Base-by-base conservation (phyloP, 2,113 vertebrate genomes). In the Sarotherodon lohbergeri region DNA sequence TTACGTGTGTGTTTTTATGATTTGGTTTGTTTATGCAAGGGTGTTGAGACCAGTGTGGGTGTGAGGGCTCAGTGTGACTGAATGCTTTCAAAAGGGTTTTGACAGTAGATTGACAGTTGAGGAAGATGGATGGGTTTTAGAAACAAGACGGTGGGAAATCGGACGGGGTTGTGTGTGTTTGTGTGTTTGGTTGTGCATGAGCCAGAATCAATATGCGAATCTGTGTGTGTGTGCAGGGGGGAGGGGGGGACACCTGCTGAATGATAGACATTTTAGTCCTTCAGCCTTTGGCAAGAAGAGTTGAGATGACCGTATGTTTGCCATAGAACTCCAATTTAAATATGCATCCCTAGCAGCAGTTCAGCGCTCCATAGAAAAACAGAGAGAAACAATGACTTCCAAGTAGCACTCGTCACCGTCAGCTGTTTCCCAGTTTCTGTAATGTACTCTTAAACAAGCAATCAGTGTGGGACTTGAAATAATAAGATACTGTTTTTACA, bases 71-170 rank as follows among this genome's bases (percentile, higher is more conserved):
- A 59, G 29, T 89, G 88, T 52, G 88, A 12, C 32, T 61, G 86
- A 83, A 61, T 88, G 86, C 87, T 86, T 89, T 83, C 66, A 88
- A 88, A 92, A 84, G 84, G 24, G 16, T 63, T 90, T 27, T 95
- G 93, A 93, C 93, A 90, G 86, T 82, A 36, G 81, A 85, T 34
- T 94, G 95, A 94, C 95, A 94, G 41, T 24, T 95, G 94, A 96
- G 41, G 92, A 96, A 95, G 95, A 96, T 95, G 91, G 92, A 96
- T 96, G 89, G 22, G 80, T 82, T 86, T 87, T 87, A 91, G 90
- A 84, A 89, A 81, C 84, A 54, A 71, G 93, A 95, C 92, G 90
- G 87, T 41, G 84, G 86, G 91, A 91, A 90, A 87, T 93, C 80
- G 27, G 90, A 89, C 76, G 63, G 46, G 81, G 39, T 79, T 9